A percentile compares a stretch with the other conserved stretches of the same genome.
These are phyloP conservation scores for Apoda limacodes DNA, from an alignment of 2,888 invertebrate species.

Conservation along the genomic window DNA sequence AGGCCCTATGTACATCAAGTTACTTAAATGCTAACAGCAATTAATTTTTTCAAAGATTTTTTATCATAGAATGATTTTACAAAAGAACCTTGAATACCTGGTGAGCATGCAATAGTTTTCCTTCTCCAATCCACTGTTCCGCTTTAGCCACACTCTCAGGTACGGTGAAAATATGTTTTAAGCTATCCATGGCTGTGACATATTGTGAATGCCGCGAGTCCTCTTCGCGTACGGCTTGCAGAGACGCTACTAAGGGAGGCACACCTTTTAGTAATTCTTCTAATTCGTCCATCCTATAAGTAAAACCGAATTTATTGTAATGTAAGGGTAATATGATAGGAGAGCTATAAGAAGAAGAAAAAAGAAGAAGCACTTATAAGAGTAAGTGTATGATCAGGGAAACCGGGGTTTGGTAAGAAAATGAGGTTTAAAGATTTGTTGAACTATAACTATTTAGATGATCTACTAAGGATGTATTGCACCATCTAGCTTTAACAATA, in stretches of 20 bases:
- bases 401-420: too few species aligned
- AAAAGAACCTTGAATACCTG: conserved; percentile 68
- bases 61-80: neutral
- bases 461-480: too few species aligned
- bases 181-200: conserved; percentile 97
- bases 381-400: too few species aligned
- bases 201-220: conserved; percentile 96
- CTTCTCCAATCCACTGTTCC: conserved; percentile 93
- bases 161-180: conserved; percentile 98
- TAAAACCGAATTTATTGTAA: conserved; percentile 4
- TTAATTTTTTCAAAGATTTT: neutral
- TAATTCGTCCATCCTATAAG: conserved; percentile 78
- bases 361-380: too few species aligned
- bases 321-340: neutral
- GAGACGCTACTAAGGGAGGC: conserved; percentile 81
- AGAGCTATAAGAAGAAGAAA: too few species aligned
- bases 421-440: too few species aligned
- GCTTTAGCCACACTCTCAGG: conserved; percentile 97
- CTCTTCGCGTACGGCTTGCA: conserved; percentile 90
- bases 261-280: conserved; percentile 80
- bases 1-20: too few species aligned
- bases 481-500: too few species aligned
- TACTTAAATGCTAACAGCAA: too few species aligned
- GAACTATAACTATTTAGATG: too few species aligned
- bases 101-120: conserved; percentile 94